Conservation (phyloP, 2,113 vertebrate genomes). For the Lichenostomus cassidix region DNA sequence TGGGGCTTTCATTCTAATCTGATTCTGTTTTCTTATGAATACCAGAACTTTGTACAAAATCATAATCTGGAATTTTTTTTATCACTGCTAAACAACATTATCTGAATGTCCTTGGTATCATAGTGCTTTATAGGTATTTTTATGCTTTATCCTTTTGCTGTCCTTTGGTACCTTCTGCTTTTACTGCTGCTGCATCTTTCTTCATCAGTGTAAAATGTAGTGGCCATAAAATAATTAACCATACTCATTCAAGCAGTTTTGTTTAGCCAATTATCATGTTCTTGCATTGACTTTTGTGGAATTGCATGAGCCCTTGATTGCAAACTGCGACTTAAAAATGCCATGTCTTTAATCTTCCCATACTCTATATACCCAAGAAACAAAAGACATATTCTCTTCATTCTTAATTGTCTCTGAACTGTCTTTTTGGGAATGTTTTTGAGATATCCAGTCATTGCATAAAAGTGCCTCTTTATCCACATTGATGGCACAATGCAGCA, state of each 20-base stretch:
- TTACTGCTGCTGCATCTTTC: neutral
- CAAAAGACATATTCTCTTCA: neutral
- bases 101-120: neutral
- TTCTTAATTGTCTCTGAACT: neutral
- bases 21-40: neutral
- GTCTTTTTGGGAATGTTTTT: neutral
- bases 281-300: neutral
- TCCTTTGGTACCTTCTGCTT: neutral
- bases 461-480: neutral
- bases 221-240: neutral
- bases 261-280: neutral
- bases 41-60: neutral
- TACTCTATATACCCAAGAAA: neutral
- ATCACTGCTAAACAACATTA: neutral
- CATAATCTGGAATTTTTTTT: neutral
- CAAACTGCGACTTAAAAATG: neutral
- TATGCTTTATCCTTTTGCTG: neutral
- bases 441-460: neutral
- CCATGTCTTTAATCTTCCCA: neutral
- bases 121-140: neutral
- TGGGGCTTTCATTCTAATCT: neutral
- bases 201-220: neutral
- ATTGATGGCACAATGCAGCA: neutral
- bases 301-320: neutral
- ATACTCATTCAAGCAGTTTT: neutral